Evolutionary conservation across 2,888 invertebrate species (phyloP), one percentile per base, ranked within the genome.

Genomic region (Sinopyrophorus schimmeli): DNA sequence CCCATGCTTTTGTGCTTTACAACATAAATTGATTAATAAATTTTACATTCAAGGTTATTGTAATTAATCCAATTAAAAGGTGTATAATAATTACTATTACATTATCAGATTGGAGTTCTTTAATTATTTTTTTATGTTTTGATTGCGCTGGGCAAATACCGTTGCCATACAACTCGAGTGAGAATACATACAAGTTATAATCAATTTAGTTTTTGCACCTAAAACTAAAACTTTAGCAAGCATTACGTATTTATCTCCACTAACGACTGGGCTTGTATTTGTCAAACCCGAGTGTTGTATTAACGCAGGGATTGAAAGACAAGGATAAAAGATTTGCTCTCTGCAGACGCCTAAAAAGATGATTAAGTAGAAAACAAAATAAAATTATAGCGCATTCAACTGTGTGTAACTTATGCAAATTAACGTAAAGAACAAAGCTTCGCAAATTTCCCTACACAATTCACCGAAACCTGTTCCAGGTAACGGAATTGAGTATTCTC

Each of bases 401-500:
- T 40, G 21, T 30, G 30, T 30, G 39, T 40, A 40, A 28, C 42
- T 37, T 37, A 37, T 30, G 20, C 37, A 54, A 47, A 55, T 50
- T 50, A 50, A 48, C 42, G 47, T 47, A 55, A 56, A 51, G 55
- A 57, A 51, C 55, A 59, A 57, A 44, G 46, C 38, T 15, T 10
- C 53, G 49, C 32, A 47, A 47, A 47, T 40, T 39, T 27, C 40
- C 34, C 39, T 44, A 30, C 39, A 21, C 28, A 35, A 28, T 34
- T 31, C 34, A 38, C 27, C 9, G 44, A 35, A 43, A 46, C 39
- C 44, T 40, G 37, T 31, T 47, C 39, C 17, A 54, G 54, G 58
- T 53, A 53, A 58, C 47, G 44, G 39, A 55, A 49, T 54, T 48
- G 47, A 53, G 53, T 53, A 58, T 56, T 48, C 47, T 51, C 48